Percentiles rank a stretch among this genome's conserved stretches.
These are phyloP conservation scores for Mimas tiliae DNA, from an alignment of 2,888 invertebrate species.

Conservation along the genomic window DNA sequence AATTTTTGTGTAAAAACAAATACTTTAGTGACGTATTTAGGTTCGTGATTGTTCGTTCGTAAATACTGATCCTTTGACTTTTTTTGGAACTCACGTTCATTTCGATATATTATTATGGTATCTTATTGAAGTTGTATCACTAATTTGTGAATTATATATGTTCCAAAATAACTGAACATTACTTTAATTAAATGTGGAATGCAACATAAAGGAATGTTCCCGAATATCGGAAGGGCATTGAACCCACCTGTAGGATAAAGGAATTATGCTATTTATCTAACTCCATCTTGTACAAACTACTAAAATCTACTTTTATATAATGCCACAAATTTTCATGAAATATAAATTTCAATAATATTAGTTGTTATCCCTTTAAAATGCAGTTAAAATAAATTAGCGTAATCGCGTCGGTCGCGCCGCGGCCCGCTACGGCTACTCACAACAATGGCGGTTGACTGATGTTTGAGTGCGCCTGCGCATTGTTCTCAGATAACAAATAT, in stretches of 20 bases:
- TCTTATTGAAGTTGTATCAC: neutral
- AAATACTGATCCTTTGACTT: neutral
- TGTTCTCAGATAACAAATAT: conserved; percentile 73
- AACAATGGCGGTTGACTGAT: conserved; percentile 61
- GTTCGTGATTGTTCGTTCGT: conserved; percentile 11
- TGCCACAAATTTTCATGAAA: neutral
- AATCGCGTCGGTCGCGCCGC: conserved; percentile 36
- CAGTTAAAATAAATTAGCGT: conserved; percentile 41
- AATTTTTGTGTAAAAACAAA: conserved; percentile 20
- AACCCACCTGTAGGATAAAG: neutral
- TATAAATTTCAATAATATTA: neutral
- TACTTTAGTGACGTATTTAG: conserved; percentile 16
- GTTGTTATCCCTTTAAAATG: conserved; percentile 16
- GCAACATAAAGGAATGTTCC: neutral
- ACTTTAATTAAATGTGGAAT: neutral
- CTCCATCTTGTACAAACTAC: neutral
- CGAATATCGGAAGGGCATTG: neutral
- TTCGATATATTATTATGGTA: neutral
- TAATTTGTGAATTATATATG: neutral
- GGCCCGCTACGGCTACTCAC: conserved; percentile 37
- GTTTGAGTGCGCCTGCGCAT: conserved; percentile 59
- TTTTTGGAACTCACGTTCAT: neutral
- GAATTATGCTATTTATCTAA: too few relatives aligned
- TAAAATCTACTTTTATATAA: neutral
- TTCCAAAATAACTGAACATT: neutral